Conservation (phyloP, 2,888 invertebrate species). For the Dryococelus australis region DNA sequence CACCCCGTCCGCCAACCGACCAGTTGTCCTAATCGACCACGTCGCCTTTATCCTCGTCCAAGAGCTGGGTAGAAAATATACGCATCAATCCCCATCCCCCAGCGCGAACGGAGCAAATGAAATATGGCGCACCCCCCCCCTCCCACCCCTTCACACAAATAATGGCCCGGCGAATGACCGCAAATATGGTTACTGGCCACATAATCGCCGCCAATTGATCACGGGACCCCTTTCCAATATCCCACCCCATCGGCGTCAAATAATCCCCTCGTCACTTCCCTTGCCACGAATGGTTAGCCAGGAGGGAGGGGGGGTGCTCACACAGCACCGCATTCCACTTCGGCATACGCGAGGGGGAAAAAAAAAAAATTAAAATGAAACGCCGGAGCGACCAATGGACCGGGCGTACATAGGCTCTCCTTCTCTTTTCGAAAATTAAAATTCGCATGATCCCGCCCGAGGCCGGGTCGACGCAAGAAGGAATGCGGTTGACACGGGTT, state of each 20-base stretch:
- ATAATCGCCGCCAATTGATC: constrained; percentile 11
- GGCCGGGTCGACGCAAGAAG: no score
- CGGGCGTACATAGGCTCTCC: no score
- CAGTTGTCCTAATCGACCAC: background rate
- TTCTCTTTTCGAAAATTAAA: no score
- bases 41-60: background rate
- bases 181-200: constrained; percentile 9
- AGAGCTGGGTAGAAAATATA: background rate
- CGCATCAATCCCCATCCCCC: background rate
- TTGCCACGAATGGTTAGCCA: no score
- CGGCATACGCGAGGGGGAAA: no score
- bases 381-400: no score
- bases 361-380: no score
- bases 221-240: background rate
- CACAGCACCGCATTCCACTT: no score
- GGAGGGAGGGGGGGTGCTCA: no score
- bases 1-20: background rate
- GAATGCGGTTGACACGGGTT: no score
- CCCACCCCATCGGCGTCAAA: background rate
- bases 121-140: background rate
- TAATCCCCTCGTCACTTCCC: background rate
- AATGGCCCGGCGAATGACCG: constrained; percentile 1
- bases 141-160: no score
- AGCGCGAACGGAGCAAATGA: background rate
- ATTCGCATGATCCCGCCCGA: no score